phyloP scores from a whole-genome alignment of 2,113 vertebrate species.

The Oreochromis aureus region DNA sequence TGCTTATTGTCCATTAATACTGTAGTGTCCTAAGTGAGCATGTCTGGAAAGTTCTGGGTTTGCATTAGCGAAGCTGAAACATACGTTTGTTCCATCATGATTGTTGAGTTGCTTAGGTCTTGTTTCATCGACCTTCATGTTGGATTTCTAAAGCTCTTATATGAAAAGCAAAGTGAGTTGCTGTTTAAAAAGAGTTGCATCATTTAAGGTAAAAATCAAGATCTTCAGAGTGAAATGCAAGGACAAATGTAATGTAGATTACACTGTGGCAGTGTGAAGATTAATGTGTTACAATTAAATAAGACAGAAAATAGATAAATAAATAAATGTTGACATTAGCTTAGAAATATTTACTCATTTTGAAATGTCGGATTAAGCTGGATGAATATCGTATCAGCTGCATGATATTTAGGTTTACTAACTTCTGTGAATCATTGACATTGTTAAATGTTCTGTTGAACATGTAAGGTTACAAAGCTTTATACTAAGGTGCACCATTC shows the following conservation, averaged over 20 bases:
- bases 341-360: background rate
- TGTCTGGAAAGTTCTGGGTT: background rate
- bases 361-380: background rate
- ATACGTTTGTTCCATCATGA: background rate
- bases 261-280: background rate
- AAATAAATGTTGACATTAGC: background rate
- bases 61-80: background rate
- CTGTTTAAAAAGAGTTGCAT: too few relatives aligned
- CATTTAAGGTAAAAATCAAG: too few relatives aligned
- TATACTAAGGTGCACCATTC: background rate
- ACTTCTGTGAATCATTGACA: background rate
- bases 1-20: background rate
- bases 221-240: too few relatives aligned
- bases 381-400: background rate
- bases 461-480: background rate
- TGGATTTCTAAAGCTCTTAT: background rate
- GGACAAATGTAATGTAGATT: background rate
- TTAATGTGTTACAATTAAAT: background rate
- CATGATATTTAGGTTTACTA: background rate
- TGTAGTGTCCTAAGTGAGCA: background rate
- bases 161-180: too few relatives aligned
- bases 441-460: fast-evolving
- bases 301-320: background rate
- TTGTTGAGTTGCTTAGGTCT: background rate
- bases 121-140: background rate